Conservation (phyloP, 2,888 invertebrate genomes). For the Argynnis bischoffii region DNA sequence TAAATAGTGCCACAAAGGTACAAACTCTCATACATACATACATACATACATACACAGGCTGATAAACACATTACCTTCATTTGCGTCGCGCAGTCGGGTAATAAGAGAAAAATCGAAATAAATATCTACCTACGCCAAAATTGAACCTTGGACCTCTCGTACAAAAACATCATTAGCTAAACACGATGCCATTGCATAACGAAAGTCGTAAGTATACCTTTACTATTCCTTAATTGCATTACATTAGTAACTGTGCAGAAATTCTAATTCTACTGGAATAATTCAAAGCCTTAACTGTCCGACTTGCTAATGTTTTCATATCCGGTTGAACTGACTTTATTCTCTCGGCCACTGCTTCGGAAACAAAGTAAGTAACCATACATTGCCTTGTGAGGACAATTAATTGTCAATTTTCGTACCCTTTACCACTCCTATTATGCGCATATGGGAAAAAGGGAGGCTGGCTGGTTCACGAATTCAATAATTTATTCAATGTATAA, state of each 20-base stretch:
- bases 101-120: no score
- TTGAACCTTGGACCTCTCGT: no score
- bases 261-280: constrained; percentile 11
- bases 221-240: constrained; percentile 14
- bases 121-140: no score
- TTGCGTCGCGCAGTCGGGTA: no score
- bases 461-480: constrained; percentile 40
- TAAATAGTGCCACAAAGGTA: no score
- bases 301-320: constrained; percentile 23
- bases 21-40: no score
- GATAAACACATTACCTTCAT: no score
- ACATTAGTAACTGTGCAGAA: not conserved
- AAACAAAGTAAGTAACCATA: constrained; percentile 36
- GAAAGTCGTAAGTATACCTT: not conserved
- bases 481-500: constrained; percentile 43
- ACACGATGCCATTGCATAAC: not conserved
- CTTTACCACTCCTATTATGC: constrained; percentile 41
- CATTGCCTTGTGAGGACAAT: constrained; percentile 40
- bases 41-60: no score
- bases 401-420: constrained; percentile 44
- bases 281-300: constrained; percentile 5
- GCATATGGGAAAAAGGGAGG: constrained; percentile 38
- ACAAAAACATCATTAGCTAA: no score
- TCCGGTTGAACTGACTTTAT: constrained; percentile 18
- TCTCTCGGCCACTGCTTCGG: constrained; percentile 15